Conservation (phyloP, 2,797 vertebrate genomes). For the Myripristis jacobus region DNA sequence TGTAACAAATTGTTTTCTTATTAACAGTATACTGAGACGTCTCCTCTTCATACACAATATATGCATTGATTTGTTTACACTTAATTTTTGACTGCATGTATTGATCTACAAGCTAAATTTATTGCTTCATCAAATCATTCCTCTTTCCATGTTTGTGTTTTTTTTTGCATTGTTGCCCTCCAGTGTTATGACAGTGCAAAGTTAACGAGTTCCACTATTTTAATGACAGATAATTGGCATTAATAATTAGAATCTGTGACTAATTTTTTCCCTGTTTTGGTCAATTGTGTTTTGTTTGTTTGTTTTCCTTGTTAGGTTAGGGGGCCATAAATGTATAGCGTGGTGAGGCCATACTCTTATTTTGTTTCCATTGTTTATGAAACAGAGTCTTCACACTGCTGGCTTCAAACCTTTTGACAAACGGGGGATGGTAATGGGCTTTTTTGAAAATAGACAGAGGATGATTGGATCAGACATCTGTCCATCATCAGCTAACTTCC, state of each 20-base stretch:
- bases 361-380: no score
- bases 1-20: conserved; percentile 17
- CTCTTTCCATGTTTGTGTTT: conserved; percentile 18
- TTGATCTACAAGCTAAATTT: background rate
- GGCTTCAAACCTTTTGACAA: no score
- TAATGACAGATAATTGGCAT: conserved; percentile 55
- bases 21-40: background rate
- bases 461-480: no score
- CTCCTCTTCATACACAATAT: no score
- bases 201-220: conserved; percentile 38
- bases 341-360: no score
- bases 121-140: conserved; percentile 20
- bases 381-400: no score
- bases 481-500: no score
- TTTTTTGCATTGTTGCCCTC: conserved; percentile 35
- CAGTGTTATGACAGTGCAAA: conserved; percentile 41
- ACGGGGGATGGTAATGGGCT: no score
- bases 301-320: no score
- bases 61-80: conserved; percentile 21
- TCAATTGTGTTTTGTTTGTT: conserved; percentile 2
- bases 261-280: conserved; percentile 15
- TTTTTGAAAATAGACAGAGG: no score
- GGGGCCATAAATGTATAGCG: no score
- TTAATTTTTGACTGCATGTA: background rate
- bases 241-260: background rate